Percentiles rank a stretch among this genome's conserved stretches.
phyloP scores from a whole-genome alignment of 1,140 invertebrate species.

The Adoxophyes honmai region DNA sequence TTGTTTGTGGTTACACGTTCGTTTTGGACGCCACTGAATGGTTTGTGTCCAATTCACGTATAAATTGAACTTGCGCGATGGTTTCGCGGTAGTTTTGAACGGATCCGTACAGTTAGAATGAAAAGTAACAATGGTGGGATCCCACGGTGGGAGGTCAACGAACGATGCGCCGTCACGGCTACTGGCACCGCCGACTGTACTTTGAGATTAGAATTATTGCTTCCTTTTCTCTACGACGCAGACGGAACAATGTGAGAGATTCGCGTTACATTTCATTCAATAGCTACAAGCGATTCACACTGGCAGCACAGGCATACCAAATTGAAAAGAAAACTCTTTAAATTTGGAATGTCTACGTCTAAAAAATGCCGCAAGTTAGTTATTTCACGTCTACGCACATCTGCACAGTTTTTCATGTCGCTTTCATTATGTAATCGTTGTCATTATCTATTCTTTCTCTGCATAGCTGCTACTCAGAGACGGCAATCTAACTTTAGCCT shows the following conservation, averaged over 20 bases:
- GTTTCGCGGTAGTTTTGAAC: constrained; percentile 31
- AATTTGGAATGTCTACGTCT: too few relatives aligned
- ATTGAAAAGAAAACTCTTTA: too few relatives aligned
- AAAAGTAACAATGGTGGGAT: constrained; percentile 49
- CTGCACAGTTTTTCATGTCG: too few relatives aligned
- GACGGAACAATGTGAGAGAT: constrained; percentile 10
- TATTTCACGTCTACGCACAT: too few relatives aligned
- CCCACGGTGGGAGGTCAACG: constrained; percentile 49
- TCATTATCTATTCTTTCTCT: too few relatives aligned
- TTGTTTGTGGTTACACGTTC: constrained; percentile 29
- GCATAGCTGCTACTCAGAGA: too few relatives aligned
- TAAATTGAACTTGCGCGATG: constrained; percentile 36
- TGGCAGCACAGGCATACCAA: background rate
- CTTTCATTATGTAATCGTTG: too few relatives aligned
- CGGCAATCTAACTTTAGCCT: too few relatives aligned
- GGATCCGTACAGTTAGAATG: constrained; percentile 47
- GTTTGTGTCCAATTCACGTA: constrained; percentile 19
- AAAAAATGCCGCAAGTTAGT: too few relatives aligned
- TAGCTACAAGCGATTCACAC: constrained; percentile 16
- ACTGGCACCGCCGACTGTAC: constrained; percentile 37
- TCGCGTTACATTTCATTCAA: constrained; percentile 30
- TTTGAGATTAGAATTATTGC: constrained; percentile 35
- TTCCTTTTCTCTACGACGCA: constrained; percentile 24
- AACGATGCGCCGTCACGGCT: constrained; percentile 43
- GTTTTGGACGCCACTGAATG: constrained; percentile 12